Evolutionary conservation across 2,113 vertebrate species (phyloP).

Genomic region (Lipophrys pholis): DNA sequence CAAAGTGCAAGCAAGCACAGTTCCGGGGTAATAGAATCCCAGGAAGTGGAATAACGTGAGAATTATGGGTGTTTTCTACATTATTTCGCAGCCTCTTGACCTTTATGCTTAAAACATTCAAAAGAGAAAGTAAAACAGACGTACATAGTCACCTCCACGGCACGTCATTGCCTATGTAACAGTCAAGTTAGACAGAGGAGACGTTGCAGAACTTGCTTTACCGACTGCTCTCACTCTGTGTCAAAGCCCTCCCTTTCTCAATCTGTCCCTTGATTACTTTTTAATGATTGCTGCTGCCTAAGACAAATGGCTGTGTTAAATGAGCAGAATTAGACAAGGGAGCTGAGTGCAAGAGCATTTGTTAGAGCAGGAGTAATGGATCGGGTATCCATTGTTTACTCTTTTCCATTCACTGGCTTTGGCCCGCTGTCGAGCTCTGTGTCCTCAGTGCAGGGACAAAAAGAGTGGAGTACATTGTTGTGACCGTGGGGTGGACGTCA

Average conservation of each 20-base stretch:
- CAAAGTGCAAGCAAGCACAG: slow-evolving; percentile 52
- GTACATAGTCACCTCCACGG: slow-evolving; percentile 19
- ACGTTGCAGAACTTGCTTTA: slow-evolving; percentile 44
- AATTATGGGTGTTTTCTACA: slow-evolving; percentile 30
- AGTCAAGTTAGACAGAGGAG: slow-evolving; percentile 69
- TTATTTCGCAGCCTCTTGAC: slow-evolving; percentile 28
- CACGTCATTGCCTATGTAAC: slow-evolving; percentile 58
- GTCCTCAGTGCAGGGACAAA: slow-evolving; percentile 25
- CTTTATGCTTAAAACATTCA: slow-evolving; percentile 60
- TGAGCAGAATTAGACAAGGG: slow-evolving; percentile 84
- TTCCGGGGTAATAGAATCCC: slow-evolving; percentile 39
- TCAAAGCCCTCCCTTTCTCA: slow-evolving; percentile 68
- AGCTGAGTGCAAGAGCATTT: slow-evolving; percentile 77
- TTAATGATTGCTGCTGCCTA: slow-evolving; percentile 86
- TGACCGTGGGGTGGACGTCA: neutral
- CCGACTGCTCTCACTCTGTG: slow-evolving; percentile 29
- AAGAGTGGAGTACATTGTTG: slow-evolving; percentile 1
- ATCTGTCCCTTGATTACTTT: slow-evolving; percentile 85
- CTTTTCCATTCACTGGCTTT: slow-evolving; percentile 49
- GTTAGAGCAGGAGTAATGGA: slow-evolving; percentile 82
- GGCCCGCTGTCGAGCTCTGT: slow-evolving; percentile 55
- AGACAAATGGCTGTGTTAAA: slow-evolving; percentile 86
- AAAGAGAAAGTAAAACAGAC: slow-evolving; percentile 22
- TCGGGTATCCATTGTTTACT: slow-evolving; percentile 78
- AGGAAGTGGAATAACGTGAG: slow-evolving; percentile 20